Conservation (phyloP, 64 coral and sea anemone genomes). For the Stichodactyla mertensii region DNA sequence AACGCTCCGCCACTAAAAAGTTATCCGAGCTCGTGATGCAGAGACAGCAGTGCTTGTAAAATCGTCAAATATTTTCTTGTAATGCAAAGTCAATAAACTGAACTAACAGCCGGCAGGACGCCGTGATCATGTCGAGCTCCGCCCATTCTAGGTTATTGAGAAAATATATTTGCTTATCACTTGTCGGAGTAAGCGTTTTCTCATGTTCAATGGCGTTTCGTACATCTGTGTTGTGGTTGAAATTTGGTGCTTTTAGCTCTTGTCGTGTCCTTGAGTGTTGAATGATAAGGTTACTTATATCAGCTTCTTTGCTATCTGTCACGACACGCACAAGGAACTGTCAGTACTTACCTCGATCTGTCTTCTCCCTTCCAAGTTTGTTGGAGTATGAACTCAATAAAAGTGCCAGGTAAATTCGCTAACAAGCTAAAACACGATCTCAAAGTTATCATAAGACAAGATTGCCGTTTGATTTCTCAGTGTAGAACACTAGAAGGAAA, state of each 20-base stretch:
- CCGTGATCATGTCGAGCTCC: not conserved
- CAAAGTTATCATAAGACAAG: not conserved
- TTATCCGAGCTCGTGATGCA: no score
- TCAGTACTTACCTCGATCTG: not conserved
- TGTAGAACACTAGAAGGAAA: not conserved
- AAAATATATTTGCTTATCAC: constrained; percentile 17
- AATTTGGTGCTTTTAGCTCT: not conserved
- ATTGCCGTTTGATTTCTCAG: not conserved
- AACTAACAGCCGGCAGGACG: not conserved
- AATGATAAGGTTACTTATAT: not conserved
- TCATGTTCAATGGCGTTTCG: not conserved
- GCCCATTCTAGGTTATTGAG: not conserved
- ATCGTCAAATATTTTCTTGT: not conserved
- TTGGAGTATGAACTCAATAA: not conserved
- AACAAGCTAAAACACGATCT: not conserved
- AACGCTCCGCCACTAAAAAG: no score
- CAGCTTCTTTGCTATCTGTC: not conserved
- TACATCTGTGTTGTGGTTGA: constrained; percentile 13
- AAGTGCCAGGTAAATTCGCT: not conserved
- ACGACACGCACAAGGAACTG: not conserved
- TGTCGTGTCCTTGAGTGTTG: not conserved
- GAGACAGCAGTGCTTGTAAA: not conserved
- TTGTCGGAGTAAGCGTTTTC: constrained; percentile 12
- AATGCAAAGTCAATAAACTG: not conserved
- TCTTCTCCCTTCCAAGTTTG: not conserved